These are phyloP conservation scores for Sinohyriopsis cumingii DNA, from an alignment of 2,888 invertebrate species.

Conservation along the genomic window DNA sequence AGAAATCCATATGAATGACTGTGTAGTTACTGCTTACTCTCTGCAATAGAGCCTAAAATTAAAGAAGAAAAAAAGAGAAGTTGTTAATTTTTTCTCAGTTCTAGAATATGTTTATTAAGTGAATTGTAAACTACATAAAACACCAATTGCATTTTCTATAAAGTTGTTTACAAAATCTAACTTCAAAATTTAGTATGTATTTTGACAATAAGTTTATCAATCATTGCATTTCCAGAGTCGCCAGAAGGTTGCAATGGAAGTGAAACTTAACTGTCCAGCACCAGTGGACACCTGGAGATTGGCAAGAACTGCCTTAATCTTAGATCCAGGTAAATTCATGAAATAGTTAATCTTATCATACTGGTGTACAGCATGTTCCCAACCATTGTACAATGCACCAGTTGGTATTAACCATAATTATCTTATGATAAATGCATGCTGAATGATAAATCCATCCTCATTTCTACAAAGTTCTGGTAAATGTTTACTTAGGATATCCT, in stretches of 20 bases:
- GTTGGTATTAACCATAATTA: neutral
- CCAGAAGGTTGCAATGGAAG: slow-evolving; percentile 53
- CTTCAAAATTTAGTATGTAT: neutral
- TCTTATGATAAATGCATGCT: neutral
- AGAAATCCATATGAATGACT: no score
- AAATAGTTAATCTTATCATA: neutral
- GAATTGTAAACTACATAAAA: no score
- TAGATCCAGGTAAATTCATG: slow-evolving; percentile 58
- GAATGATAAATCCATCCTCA: neutral
- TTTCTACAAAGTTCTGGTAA: no score
- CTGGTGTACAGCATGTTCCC: neutral
- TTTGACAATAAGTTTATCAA: neutral
- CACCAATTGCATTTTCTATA: neutral
- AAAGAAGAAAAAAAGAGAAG: no score
- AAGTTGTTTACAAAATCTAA: neutral
- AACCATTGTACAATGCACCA: neutral
- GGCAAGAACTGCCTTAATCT: slow-evolving; percentile 58
- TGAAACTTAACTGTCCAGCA: slow-evolving; percentile 55
- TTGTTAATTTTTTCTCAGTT: no score
- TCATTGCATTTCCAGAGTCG: slow-evolving; percentile 52
- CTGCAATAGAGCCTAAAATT: no score
- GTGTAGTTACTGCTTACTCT: no score
- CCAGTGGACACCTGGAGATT: slow-evolving; percentile 59
- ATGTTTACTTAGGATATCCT: no score
- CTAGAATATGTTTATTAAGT: no score